These are phyloP conservation scores for Seriola aureovittata DNA, from an alignment of 2,113 vertebrate species.

Conservation along the genomic window DNA sequence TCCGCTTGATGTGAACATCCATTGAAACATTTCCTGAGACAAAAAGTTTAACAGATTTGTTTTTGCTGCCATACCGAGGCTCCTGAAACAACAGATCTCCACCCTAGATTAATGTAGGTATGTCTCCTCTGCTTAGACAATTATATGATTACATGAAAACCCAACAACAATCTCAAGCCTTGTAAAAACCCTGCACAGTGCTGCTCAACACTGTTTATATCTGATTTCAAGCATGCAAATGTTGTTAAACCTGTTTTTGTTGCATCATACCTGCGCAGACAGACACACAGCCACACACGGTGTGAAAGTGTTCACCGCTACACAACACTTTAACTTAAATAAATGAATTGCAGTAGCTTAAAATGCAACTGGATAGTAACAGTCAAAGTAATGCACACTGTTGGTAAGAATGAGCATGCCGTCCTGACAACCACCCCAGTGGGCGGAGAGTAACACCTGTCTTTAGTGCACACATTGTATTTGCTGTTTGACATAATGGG, in stretches of 20 bases:
- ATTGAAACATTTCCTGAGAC: constrained; percentile 76
- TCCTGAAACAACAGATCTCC: constrained; percentile 51
- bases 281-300: no score
- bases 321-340: no score
- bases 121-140: accelerated
- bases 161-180: not conserved
- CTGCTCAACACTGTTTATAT: not conserved
- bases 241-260: constrained; percentile 24
- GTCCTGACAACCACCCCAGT: not conserved
- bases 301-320: no score
- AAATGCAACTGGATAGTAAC: no score
- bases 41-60: constrained; percentile 70
- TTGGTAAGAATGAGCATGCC: not conserved
- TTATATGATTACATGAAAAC: accelerated
- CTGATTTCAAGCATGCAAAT: accelerated
- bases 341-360: no score
- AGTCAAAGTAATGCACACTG: no score
- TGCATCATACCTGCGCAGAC: not conserved
- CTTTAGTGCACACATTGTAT: not conserved
- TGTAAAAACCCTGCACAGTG: accelerated
- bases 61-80: constrained; percentile 67
- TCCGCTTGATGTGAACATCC: constrained; percentile 63
- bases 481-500: not conserved
- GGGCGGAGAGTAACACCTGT: not conserved
- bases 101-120: accelerated